Conservation (phyloP, 2,888 invertebrate genomes). For the Drosophila peninsularis region DNA sequence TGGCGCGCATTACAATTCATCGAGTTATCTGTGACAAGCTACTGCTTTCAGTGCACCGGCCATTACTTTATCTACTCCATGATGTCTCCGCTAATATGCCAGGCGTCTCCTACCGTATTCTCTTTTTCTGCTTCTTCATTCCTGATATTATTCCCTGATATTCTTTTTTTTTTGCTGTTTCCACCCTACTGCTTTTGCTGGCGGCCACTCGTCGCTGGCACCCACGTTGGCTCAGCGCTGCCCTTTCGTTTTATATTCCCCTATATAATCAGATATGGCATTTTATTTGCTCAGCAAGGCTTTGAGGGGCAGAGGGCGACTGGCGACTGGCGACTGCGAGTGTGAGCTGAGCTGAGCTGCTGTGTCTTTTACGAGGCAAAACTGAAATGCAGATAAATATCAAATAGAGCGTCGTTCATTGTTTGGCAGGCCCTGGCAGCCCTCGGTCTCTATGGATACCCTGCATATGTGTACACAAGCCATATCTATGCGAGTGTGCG, state of each 20-base stretch:
- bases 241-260: conserved; percentile 67
- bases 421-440: conserved; percentile 47
- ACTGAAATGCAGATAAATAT: conserved; percentile 75
- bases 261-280: conserved; percentile 75
- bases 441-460: conserved; percentile 10
- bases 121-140: too few species aligned
- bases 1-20: conserved; percentile 62
- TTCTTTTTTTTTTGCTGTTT: conserved; percentile 21
- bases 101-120: conserved; percentile 45
- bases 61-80: conserved; percentile 69
- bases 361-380: conserved; percentile 33
- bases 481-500: conserved; percentile 5
- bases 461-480: conserved; percentile 14
- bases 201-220: conserved; percentile 27
- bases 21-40: conserved; percentile 48
- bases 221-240: conserved; percentile 40
- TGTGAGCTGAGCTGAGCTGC: conserved; percentile 7
- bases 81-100: conserved; percentile 71
- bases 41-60: conserved; percentile 59
- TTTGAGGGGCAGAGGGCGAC: not conserved
- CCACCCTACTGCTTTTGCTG: conserved; percentile 32
- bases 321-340: too few species aligned
- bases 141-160: too few species aligned
- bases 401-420: conserved; percentile 74
- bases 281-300: conserved; percentile 63